These are phyloP conservation scores for Atethmia centrago DNA, from an alignment of 2,888 invertebrate genomes.

Conservation along the genomic window DNA sequence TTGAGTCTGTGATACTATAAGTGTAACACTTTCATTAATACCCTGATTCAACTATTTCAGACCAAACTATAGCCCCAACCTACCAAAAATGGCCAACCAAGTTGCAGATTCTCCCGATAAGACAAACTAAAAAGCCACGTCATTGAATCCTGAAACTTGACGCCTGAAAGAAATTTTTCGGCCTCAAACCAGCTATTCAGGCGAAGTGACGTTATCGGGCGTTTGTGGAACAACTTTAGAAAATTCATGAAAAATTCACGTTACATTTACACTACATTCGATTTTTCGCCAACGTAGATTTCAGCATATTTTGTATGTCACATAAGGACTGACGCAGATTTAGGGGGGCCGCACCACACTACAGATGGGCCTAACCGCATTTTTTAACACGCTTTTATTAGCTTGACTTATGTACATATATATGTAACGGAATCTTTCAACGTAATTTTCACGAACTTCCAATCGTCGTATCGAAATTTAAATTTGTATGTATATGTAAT, in stretches of 20 bases:
- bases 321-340: background rate
- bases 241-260: slow-evolving; percentile 46
- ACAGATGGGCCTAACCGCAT: too few species aligned
- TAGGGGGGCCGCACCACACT: background rate
- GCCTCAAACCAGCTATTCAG: slow-evolving; percentile 39
- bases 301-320: too few species aligned
- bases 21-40: background rate
- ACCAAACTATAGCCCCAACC: background rate
- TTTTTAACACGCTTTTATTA: too few species aligned
- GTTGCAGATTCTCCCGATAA: slow-evolving; percentile 36
- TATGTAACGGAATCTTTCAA: too few species aligned
- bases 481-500: too few species aligned
- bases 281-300: background rate
- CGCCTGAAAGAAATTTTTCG: slow-evolving; percentile 48
- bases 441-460: too few species aligned
- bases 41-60: background rate
- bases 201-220: slow-evolving; percentile 43
- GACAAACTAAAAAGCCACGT: slow-evolving; percentile 30
- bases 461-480: too few species aligned
- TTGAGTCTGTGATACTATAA: background rate
- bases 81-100: background rate
- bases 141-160: slow-evolving; percentile 49
- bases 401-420: too few species aligned
- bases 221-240: slow-evolving; percentile 19
- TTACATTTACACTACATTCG: slow-evolving; percentile 9